Evolutionary conservation across 2,888 invertebrate species (phyloP).

Genomic region (Sphaerophoria rueppellii): DNA sequence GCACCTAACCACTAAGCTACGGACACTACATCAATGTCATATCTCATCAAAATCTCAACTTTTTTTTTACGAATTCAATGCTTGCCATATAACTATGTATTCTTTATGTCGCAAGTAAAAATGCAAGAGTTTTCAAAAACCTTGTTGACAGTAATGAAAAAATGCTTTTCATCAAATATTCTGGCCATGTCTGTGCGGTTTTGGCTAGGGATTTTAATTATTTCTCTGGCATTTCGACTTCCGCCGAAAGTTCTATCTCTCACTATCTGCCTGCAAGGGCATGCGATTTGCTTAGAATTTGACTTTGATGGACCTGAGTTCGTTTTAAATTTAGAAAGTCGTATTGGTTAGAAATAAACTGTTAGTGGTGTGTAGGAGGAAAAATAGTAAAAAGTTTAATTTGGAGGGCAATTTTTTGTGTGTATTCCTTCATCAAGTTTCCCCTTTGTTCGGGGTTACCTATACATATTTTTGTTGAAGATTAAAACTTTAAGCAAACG

Average conservation of each 20-base stretch:
- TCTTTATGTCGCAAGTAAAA: too few species aligned
- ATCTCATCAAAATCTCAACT: too few species aligned
- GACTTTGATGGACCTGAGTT: too few species aligned
- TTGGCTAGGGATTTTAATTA: constrained; percentile 42
- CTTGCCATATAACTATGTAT: too few species aligned
- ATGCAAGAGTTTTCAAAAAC: background rate
- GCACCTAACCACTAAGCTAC: too few species aligned
- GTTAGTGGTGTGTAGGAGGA: background rate
- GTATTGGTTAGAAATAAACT: background rate
- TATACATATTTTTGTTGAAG: background rate
- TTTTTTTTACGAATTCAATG: too few species aligned
- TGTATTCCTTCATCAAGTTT: constrained; percentile 29
- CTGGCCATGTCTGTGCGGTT: constrained; percentile 12
- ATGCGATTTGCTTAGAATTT: too few species aligned
- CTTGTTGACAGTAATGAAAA: constrained; percentile 9
- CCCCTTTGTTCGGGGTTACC: constrained; percentile 11
- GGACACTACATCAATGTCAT: too few species aligned
- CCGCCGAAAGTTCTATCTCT: background rate
- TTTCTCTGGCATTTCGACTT: constrained; percentile 4
- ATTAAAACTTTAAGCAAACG: constrained; percentile 45
- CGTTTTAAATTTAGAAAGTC: too few species aligned
- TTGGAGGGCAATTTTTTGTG: constrained; percentile 32
- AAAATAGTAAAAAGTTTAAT: constrained; percentile 50
- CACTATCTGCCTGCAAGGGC: too few species aligned
- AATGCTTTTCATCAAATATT: constrained; percentile 26